These are phyloP conservation scores for Lepidocyrtinus sp. DNA, from an alignment of 2,888 invertebrate species.

Conservation along the genomic window DNA sequence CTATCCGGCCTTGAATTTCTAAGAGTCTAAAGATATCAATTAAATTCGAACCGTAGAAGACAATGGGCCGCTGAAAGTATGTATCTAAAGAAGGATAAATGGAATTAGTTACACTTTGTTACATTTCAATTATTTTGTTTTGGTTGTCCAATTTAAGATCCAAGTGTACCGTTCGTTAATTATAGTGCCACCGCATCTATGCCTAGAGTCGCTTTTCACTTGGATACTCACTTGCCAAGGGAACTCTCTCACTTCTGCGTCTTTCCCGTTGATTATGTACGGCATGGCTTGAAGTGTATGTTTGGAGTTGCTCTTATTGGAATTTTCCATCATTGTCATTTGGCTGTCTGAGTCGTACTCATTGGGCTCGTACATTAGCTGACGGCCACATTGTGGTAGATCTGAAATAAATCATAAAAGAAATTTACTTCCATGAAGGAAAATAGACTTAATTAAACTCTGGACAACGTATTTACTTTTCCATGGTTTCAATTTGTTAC, in stretches of 20 bases:
- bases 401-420: conserved; percentile 40
- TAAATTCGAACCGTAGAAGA: conserved; percentile 61
- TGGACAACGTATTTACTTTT: conserved; percentile 54
- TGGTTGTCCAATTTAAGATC: not conserved
- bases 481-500: conserved; percentile 60
- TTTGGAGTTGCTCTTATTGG: too few relatives aligned
- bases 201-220: conserved; percentile 36
- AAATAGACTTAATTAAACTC: not conserved
- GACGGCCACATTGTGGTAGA: conserved; percentile 63
- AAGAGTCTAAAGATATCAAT: too few relatives aligned
- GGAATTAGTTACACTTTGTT: too few relatives aligned
- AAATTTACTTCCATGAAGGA: not conserved
- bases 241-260: conserved; percentile 63
- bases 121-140: too few relatives aligned
- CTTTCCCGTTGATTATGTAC: conserved; percentile 65
- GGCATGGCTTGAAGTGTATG: conserved; percentile 17
- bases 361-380: conserved; percentile 64
- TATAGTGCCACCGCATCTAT: conserved; percentile 66
- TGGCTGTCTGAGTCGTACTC: conserved; percentile 49
- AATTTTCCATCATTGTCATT: conserved; percentile 4
- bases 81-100: conserved; percentile 17
- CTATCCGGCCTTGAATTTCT: too few relatives aligned
- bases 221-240: conserved; percentile 67
- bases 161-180: conserved; percentile 51
- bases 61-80: conserved; percentile 68